Evolutionary conservation across 2,113 vertebrate species (phyloP).

Genomic region (Nothobranchius furzeri): DNA sequence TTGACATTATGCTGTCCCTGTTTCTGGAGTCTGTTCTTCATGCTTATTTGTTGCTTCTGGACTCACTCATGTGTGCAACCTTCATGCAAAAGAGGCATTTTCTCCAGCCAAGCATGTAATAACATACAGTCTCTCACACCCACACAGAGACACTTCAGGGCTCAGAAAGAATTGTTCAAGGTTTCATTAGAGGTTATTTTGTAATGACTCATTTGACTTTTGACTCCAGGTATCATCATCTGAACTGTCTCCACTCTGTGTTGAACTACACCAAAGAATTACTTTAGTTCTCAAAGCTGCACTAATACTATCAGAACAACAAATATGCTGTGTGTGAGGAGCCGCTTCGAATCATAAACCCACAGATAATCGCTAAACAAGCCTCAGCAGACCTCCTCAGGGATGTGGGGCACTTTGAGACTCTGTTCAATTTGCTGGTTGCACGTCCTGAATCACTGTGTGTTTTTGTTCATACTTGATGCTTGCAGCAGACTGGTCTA

Average conservation of each 20-base stretch:
- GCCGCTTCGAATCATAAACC: not conserved
- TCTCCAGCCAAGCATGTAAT: constrained; percentile 48
- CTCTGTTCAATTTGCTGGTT: not conserved
- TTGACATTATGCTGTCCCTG: constrained; percentile 29
- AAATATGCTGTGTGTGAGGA: not conserved
- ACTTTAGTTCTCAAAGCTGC: not conserved
- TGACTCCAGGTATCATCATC: constrained; percentile 48
- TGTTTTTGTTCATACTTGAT: not conserved
- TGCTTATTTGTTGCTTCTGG: constrained; percentile 47
- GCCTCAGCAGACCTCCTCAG: not conserved
- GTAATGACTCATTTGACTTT: constrained; percentile 39
- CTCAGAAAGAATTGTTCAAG: constrained; percentile 30
- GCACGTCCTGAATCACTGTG: not conserved
- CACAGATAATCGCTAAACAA: not conserved
- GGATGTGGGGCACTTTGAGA: not conserved
- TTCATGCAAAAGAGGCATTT: constrained; percentile 46
- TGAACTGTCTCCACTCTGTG: constrained; percentile 41
- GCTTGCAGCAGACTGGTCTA: not conserved
- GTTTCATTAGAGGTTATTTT: constrained; percentile 35
- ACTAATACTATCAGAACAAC: not conserved
- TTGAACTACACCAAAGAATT: not conserved
- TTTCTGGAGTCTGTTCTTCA: constrained; percentile 21
- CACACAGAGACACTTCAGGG: constrained; percentile 29
- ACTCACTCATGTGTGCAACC: constrained; percentile 44
- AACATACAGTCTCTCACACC: not conserved